Evolutionary conservation across 2,797 vertebrate genomes (phyloP).

Genomic region (Erpetoichthys calabaricus): DNA sequence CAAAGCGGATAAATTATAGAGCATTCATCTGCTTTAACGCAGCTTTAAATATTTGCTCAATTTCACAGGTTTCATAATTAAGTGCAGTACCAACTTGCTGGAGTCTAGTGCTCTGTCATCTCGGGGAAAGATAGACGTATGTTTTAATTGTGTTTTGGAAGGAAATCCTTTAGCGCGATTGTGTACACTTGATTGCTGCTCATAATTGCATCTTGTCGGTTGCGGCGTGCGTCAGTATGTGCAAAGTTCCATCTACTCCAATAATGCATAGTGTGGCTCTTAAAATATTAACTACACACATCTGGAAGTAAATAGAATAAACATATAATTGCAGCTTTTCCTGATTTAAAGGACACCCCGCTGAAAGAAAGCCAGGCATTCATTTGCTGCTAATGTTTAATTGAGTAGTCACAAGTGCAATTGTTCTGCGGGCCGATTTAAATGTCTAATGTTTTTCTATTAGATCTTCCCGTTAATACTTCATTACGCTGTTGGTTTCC

Average conservation of each 20-base stretch:
- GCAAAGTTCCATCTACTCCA: too few species aligned
- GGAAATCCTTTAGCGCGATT: neutral
- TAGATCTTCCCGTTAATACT: neutral
- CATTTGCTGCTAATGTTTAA: neutral
- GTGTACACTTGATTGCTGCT: neutral
- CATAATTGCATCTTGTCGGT: neutral
- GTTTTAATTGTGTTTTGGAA: neutral
- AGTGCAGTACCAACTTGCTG: constrained; percentile 6
- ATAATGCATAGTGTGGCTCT: too few species aligned
- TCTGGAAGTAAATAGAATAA: neutral
- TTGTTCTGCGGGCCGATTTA: neutral
- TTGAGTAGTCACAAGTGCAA: neutral
- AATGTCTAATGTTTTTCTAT: neutral
- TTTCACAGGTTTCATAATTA: constrained; percentile 27
- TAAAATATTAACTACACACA: too few species aligned
- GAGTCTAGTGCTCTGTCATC: constrained; percentile 5
- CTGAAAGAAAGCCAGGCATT: neutral
- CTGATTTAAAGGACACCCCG: neutral
- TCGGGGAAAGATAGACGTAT: neutral
- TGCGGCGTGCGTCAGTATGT: too few species aligned
- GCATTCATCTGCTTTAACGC: constrained; percentile 55
- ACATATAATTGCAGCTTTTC: neutral
- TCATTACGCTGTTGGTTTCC: neutral
- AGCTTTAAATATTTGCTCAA: constrained; percentile 49
- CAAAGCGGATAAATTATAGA: constrained; percentile 49